Conservation (phyloP, 2,888 invertebrate genomes). For the Rhamnusium bicolor region DNA sequence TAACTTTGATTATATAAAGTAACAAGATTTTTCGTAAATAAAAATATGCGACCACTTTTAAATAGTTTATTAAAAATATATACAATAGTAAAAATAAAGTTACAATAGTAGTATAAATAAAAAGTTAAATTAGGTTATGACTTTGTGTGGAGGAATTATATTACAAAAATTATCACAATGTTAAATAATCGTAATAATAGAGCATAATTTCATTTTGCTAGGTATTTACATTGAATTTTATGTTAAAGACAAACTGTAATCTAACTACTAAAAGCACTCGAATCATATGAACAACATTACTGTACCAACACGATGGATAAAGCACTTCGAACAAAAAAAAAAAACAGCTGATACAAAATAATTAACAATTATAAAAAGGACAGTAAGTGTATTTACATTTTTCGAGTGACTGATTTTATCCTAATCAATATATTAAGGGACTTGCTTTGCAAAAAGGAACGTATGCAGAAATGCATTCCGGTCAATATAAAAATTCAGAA, state of each 20-base stretch:
- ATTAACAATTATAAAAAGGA: conserved; percentile 25
- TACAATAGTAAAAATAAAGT: conserved; percentile 46
- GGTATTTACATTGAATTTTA: conserved; percentile 64
- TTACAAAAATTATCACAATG: conserved; percentile 58
- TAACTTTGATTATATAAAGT: conserved; percentile 45
- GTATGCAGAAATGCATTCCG: conserved; percentile 66
- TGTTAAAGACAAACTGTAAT: conserved; percentile 61
- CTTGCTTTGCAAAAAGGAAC: conserved; percentile 53
- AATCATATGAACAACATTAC: conserved; percentile 58
- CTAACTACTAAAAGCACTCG: conserved; percentile 59
- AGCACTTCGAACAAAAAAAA: conserved; percentile 10
- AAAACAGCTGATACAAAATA: conserved; percentile 14
- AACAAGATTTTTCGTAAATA: conserved; percentile 44
- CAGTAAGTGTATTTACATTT: conserved; percentile 53
- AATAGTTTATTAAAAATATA: conserved; percentile 43
- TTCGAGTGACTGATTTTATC: conserved; percentile 38
- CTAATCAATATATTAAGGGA: conserved; percentile 40
- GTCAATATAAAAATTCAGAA: conserved; percentile 68
- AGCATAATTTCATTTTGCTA: conserved; percentile 62
- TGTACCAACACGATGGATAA: conserved; percentile 36
- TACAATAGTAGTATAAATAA: conserved; percentile 41
- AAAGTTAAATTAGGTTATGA: conserved; percentile 60
- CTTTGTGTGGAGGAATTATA: conserved; percentile 49
- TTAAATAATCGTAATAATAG: conserved; percentile 52
- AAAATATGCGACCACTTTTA: conserved; percentile 42